phyloP scores from a whole-genome alignment of 2,888 invertebrate genomes.

The Muscina levida region DNA sequence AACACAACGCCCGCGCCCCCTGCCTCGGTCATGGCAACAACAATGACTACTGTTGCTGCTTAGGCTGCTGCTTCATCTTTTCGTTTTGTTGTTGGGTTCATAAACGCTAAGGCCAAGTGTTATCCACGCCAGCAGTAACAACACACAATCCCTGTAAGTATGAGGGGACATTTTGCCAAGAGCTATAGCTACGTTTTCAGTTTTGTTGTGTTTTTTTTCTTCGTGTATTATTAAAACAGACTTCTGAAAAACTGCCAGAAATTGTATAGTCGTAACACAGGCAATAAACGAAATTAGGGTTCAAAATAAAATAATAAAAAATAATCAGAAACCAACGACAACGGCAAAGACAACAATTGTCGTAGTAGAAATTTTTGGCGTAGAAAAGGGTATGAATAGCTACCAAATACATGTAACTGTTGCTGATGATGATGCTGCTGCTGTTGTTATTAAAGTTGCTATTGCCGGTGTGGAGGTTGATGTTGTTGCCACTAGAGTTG shows the following conservation, averaged over 20 bases:
- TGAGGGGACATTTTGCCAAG: slow-evolving; percentile 45
- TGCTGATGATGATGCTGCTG: slow-evolving; percentile 9
- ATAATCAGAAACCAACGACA: no score
- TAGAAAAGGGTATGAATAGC: slow-evolving; percentile 27
- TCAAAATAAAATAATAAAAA: slow-evolving; percentile 29
- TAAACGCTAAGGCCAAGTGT: slow-evolving; percentile 17
- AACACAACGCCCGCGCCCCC: no score
- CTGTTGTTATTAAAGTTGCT: no score
- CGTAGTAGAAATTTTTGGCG: no score
- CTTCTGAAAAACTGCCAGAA: slow-evolving; percentile 40
- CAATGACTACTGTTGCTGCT: background rate
- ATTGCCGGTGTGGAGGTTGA: no score
- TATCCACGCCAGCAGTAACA: slow-evolving; percentile 8
- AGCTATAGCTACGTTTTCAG: no score
- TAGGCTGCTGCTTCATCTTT: slow-evolving; percentile 12
- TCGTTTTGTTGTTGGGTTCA: no score
- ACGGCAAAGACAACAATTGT: slow-evolving; percentile 31
- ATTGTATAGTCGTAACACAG: slow-evolving; percentile 47
- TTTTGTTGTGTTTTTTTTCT: slow-evolving; percentile 18
- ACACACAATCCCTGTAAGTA: background rate
- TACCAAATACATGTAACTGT: slow-evolving; percentile 60
- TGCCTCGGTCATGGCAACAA: background rate
- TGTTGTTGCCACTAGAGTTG: no score
- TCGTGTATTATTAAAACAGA: slow-evolving; percentile 5
- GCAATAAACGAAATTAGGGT: slow-evolving; percentile 46